Percentiles rank a stretch among this genome's conserved stretches.
Evolutionary conservation across 2,113 vertebrate species (phyloP).

Genomic region (Eretmochelys imbricata): DNA sequence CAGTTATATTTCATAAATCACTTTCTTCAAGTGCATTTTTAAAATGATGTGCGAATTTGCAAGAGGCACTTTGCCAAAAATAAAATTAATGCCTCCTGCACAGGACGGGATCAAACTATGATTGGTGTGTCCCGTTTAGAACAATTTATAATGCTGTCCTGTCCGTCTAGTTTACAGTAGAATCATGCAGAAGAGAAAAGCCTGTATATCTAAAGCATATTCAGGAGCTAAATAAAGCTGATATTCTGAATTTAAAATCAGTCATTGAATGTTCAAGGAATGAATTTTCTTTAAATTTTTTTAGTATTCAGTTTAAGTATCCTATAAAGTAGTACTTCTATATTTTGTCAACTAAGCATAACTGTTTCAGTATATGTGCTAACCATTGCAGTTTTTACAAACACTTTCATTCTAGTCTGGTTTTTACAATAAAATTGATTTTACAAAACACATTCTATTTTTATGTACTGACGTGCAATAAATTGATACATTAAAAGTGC

Average conservation of each 20-base stretch:
- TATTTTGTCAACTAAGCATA: constrained; percentile 70
- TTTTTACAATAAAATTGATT: constrained; percentile 78
- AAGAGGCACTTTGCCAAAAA: constrained; percentile 62
- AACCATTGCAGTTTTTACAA: constrained; percentile 65
- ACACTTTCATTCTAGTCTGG: constrained; percentile 73
- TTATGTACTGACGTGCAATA: constrained; percentile 95
- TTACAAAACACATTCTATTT: constrained; percentile 86
- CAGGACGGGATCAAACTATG: constrained; percentile 16
- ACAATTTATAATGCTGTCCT: constrained; percentile 51
- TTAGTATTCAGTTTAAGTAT: constrained; percentile 29
- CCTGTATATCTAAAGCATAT: constrained; percentile 30
- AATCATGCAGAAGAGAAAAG: constrained; percentile 20
- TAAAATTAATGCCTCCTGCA: constrained; percentile 50
- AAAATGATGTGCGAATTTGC: constrained; percentile 27
- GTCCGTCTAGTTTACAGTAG: constrained; percentile 62
- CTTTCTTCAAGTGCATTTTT: background rate
- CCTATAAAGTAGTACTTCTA: constrained; percentile 7
- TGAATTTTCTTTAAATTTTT: constrained; percentile 39
- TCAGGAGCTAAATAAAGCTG: constrained; percentile 49
- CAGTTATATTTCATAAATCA: constrained; percentile 68
- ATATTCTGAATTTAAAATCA: constrained; percentile 57
- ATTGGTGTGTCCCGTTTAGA: constrained; percentile 33
- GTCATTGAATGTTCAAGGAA: constrained; percentile 56
- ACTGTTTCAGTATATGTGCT: constrained; percentile 69
- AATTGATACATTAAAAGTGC: constrained; percentile 85